Base-by-base conservation (phyloP, 1,140 invertebrate species). In the Xylocopa sonorina region DNA sequence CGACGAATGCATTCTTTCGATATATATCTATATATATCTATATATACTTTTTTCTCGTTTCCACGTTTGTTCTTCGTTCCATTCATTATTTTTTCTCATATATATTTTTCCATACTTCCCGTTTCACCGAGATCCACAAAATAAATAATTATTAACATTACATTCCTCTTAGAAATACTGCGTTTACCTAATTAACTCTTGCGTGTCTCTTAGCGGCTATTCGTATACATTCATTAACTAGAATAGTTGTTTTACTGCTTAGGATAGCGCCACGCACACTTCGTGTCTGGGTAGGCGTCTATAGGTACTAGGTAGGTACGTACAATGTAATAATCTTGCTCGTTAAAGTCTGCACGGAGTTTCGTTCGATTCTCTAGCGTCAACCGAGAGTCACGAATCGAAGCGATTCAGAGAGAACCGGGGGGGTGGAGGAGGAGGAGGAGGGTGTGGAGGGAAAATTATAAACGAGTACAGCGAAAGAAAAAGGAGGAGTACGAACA, bases 201-300 rank as follows among this genome's bases (percentile, higher is more conserved):
- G 86, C 84, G 84, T 80, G 66, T 83, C 84, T 87, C 90, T 92
- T 92, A 92, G 87, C 85, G 88, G 84, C 89, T 93, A 93, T 85
- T 93, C 92, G 92, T 93, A 93, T 93, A 93, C 92, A 93, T 92
- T 92, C 88, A 90, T 92, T 93, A 92, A 92, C 92, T 93, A 93
- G 91, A 92, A 92, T 93, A 91, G 90, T 78, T 89, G 88, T 92
- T 69, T 69, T 91, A 91, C 88, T 90, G 89, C 90, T 88, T 90
- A 89, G 90, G 90, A 88, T 90, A 89, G 88, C 89, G 88, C 87
- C 83, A 80, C 60, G 85, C 75, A 83, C 84, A 67, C 57, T 72
- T 80, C 55, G 68, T 60, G 64, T 53, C 74, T 62, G 82, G 82
- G 78, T 73, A 80, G 87, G 87, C 87, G 86, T 83, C 63, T 88